A percentile compares a stretch with the other conserved stretches of the same genome.
phyloP scores from a whole-genome alignment of 2,113 vertebrate species.

The Carassius auratus region DNA sequence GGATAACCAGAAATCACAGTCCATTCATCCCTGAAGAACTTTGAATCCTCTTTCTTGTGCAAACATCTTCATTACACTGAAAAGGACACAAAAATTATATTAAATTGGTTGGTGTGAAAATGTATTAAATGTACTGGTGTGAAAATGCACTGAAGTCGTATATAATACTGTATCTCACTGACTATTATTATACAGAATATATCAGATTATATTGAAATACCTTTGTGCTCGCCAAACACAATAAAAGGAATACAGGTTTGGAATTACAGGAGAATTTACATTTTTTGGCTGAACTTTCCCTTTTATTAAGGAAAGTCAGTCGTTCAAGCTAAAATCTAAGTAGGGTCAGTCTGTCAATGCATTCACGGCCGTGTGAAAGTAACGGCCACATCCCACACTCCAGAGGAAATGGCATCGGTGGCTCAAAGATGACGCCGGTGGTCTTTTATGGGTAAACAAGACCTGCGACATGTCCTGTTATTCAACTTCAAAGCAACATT shows the following conservation, averaged over 20 bases:
- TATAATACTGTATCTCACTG: neutral
- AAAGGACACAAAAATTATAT: constrained; percentile 46
- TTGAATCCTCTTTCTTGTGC: constrained; percentile 61
- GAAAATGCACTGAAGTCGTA: neutral
- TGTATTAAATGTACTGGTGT: neutral
- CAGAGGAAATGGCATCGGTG: constrained; percentile 29
- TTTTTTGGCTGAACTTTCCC: neutral
- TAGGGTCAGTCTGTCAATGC: neutral
- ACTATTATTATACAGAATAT: neutral
- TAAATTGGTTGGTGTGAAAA: neutral
- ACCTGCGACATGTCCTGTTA: constrained; percentile 44
- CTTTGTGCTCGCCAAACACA: neutral
- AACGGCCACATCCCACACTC: neutral
- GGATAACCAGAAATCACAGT: neutral
- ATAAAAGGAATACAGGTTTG: neutral
- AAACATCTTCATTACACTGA: constrained; percentile 76
- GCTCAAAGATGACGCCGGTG: neutral
- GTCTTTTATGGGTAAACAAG: constrained; percentile 41
- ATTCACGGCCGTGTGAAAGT: constrained; percentile 7
- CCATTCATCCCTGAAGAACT: neutral
- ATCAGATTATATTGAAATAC: no score
- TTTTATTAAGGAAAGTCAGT: neutral
- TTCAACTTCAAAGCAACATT: constrained; percentile 23
- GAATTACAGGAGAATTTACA: neutral
- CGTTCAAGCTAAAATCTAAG: neutral